Conservation (phyloP, 2,113 vertebrate genomes). For the Rhinichthys klamathensis region DNA sequence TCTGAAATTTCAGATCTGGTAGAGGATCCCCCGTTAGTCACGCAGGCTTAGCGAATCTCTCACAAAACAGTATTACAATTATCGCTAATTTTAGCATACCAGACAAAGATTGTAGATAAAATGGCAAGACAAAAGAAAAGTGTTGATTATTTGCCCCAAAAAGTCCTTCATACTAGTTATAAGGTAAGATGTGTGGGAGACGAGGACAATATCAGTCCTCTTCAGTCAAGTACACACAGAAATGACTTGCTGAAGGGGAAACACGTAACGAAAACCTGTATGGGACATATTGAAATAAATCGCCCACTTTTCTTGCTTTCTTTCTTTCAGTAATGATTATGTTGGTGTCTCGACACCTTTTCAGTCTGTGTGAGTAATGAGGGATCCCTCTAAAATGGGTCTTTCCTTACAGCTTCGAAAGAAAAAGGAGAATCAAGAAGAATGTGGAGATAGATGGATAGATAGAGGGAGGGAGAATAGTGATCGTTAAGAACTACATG, state of each 20-base stretch:
- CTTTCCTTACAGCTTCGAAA: conserved; percentile 34
- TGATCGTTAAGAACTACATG: neutral
- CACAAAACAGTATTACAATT: neutral
- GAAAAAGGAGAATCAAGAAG: neutral
- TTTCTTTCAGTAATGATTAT: conserved; percentile 49
- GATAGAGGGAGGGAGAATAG: too few species aligned
- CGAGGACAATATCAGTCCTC: conserved; percentile 1
- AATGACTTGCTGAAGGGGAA: conserved; percentile 49
- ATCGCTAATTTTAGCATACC: neutral
- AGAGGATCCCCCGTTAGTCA: conserved; percentile 50
- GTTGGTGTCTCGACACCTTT: conserved; percentile 33
- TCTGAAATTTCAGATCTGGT: conserved; percentile 23
- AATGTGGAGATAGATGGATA: neutral
- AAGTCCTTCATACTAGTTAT: neutral
- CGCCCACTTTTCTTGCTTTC: conserved; percentile 35
- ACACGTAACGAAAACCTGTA: conserved; percentile 10
- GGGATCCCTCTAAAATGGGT: conserved; percentile 55
- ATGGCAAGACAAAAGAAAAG: conserved; percentile 1
- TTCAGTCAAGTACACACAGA: neutral
- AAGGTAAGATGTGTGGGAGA: neutral
- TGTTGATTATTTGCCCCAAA: neutral
- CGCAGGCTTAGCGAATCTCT: neutral
- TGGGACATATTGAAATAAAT: conserved; percentile 41
- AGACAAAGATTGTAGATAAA: neutral
- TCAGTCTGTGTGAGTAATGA: conserved; percentile 53